Evolutionary conservation across 2,113 vertebrate genomes (phyloP), one percentile per base, ranked within the genome.

Genomic region (Plestiodon gilberti): DNA sequence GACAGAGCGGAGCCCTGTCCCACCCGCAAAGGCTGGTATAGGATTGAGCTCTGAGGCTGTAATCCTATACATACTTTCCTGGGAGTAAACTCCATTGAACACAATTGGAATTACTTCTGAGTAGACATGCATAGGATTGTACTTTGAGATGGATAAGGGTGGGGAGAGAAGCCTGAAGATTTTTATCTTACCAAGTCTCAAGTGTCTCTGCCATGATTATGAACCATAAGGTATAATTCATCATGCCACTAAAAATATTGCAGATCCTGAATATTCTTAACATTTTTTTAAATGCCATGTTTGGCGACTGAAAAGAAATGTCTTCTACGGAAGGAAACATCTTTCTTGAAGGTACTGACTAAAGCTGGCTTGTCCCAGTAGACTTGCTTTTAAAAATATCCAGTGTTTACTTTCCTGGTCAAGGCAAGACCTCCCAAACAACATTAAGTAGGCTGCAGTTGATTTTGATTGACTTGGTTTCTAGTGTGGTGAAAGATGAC

Each of bases 371-470:
- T 35, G 61, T 85, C 82, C 78, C 82, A 76, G 22, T 14, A 79
- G 77, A 79, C 33, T 61, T 67, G 78, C 82, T 84, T 85, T 84
- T 81, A 76, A 88, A 88, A 88, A 88, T 81, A 88, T 69, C 17
- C 70, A 81, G 3, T 84, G 78, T 88, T 88, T 81, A 33, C 78
- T 88, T 88, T 85, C 35, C 48, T 84, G 78, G 78, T 81, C 81
- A 65, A 80, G 20, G 70, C 43, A 88, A 80, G 77, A 88, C 77
- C 78, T 76, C 70, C 61, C 77, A 84, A 88, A 88, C 70, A 84
- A 88, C 78, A 35, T 48, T 82, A 82, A 82, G 71, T 76, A 88
- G 78, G 48, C 70, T 65, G 71, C 62, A 75, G 70, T 74, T 88
- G 70, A 81, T 76, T 79, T 88, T 88, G 78, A 76, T 81, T 85